Evolutionary conservation across 2,113 vertebrate genomes (phyloP), one percentile per base, ranked within the genome.

Genomic region (Meles meles): DNA sequence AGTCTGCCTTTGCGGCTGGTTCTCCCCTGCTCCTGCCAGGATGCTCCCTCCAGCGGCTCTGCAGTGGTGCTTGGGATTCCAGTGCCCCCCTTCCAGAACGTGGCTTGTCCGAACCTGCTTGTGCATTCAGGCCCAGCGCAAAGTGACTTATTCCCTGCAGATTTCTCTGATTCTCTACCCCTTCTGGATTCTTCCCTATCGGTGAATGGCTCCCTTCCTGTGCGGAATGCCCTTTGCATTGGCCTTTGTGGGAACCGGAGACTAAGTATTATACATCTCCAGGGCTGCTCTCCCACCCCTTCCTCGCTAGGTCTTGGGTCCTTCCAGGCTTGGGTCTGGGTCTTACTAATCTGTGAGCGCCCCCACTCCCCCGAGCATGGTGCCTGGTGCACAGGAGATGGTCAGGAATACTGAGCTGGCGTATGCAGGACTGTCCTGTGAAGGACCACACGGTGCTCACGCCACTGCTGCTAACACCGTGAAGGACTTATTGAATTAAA

Each of bases 201-300:
- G 34, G 7, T 1, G 5, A 44, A 15, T 25, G 44, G 6, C 18
- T 39, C 63, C 29, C 7, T 39, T 18, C 29, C 27, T 61, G 27
- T 55, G 65, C 14, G 12, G 11, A 9, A 8, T 34, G 72, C 23
- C 34, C 47, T 89, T n/a, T 18, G 69, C 12, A 9, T 17, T 44
- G 81, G 7, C 37, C 27, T 82, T 31, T 31, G 81, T 13, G 83
- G n/a, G 39, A 44, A 82, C 80, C 15, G 0, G 4, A 42, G 10
- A 61, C 14, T 21, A 2, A 0, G 0, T 1, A 25, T n/a, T 21
- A 13, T 27, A 6, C 8, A 6, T n/a, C 77, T 57, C 37, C 25
- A 1, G 0, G 1, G 71, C 4, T 31, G 47, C 11, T 61, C 31
- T 74, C 6, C 13, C 0, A 5, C 25, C 6, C 10, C 42, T n/a